phyloP scores from a whole-genome alignment of 1,140 invertebrate species.

The Rhynchophorus ferrugineus region DNA sequence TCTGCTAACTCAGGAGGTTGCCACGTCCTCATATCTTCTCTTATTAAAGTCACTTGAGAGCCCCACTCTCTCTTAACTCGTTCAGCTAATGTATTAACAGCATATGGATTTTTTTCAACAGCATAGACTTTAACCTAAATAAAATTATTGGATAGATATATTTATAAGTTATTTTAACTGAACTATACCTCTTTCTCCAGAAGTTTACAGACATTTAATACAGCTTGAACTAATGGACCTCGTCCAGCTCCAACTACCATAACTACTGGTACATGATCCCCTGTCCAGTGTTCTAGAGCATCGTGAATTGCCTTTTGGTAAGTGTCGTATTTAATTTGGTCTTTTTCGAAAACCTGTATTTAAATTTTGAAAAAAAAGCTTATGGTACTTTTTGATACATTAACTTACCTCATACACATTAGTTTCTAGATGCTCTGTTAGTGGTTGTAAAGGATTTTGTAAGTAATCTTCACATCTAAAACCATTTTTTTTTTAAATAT shows the following conservation, averaged over 20 bases:
- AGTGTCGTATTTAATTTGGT: slow-evolving; percentile 91
- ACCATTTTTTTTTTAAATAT: not conserved
- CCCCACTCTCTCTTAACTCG: slow-evolving; percentile 77
- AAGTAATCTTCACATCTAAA: slow-evolving; percentile 87
- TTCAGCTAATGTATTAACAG: slow-evolving; percentile 80
- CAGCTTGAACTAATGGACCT: slow-evolving; percentile 84
- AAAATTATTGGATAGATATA: no score
- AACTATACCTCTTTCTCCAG: slow-evolving; percentile 33
- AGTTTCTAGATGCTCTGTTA: slow-evolving; percentile 93
- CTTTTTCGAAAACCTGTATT: slow-evolving; percentile 83
- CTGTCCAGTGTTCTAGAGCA: slow-evolving; percentile 55
- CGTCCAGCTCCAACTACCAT: slow-evolving; percentile 95
- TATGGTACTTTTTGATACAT: no score
- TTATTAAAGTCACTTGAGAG: slow-evolving; percentile 57
- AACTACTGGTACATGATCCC: slow-evolving; percentile 49
- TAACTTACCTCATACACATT: slow-evolving; percentile 79
- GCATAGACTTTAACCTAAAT: slow-evolving; percentile 70
- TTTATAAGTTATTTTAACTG: not conserved
- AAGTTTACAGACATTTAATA: slow-evolving; percentile 66
- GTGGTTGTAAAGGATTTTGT: slow-evolving; percentile 83
- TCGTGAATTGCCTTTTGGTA: slow-evolving; percentile 80
- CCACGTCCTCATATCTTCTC: slow-evolving; percentile 88
- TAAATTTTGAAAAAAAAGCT: not conserved
- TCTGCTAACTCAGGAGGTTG: slow-evolving; percentile 78
- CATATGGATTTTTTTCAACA: slow-evolving; percentile 98